Evolutionary conservation across 1,140 invertebrate genomes (phyloP), one percentile per base, ranked within the genome.

Genomic region (Diachasma alloeum): DNA sequence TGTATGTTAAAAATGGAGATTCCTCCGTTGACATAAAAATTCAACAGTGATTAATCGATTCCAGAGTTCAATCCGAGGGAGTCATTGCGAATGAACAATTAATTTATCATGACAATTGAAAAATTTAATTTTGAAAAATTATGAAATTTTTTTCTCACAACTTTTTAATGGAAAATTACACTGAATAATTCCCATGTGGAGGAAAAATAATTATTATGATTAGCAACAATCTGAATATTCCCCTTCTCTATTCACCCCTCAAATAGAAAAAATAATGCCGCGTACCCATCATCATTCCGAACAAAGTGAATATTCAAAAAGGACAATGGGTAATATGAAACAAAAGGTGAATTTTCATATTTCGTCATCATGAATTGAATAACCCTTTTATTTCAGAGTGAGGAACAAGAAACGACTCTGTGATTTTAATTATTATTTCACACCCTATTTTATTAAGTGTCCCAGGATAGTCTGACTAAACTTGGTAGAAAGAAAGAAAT

Each of bases 221-320:
- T 59, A 22, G 17, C n/a, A 59, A 59, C n/a, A 59, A 59, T 19
- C 19, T 4, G 3, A 59, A 22, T 59, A 9, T 22, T 59, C 53
- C 19, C 19, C n/a, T 17, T 59, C 8, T 31, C 31, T 6, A 59
- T 1, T 46, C 44, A 46, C 44, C 44, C 44, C n/a, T 19, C 53
- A 22, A 59, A 19, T n/a, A 22, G 22, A 59, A 22, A 59, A 59
- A 59, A 59, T 59, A 19, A 59, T 46, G 17, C 19, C 19, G 2
- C 53, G 19, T 59, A 19, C 13, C 53, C n/a, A 31, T 31, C 53
- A 59, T 59, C 53, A 46, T n/a, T 46, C 17, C 2, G 24, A 15
- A 67, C 42, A 68, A 68, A 68, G 39, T 75, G 63, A 75, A 59
- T 68, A 75, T 75, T 63, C 63, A 68, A 75, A 75, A 68, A 31